Conservation (phyloP, 53 echinoderm and acorn worm species). For the Arbacia lixula region DNA sequence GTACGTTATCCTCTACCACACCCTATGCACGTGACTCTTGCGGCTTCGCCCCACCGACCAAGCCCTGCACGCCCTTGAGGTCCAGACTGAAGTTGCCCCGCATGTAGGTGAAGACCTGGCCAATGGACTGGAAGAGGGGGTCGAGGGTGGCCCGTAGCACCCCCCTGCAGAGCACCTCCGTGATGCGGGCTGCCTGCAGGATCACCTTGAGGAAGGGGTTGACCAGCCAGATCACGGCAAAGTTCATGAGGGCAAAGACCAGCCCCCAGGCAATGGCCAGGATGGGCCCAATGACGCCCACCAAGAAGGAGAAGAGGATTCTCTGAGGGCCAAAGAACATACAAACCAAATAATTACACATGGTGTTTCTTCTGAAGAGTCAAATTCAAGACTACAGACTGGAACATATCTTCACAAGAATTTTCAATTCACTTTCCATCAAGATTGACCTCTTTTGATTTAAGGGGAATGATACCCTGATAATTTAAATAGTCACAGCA, state of each 20-base stretch:
- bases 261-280: conserved; percentile 63
- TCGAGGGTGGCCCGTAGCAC: conserved; percentile 28
- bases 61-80: conserved; percentile 6
- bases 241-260: conserved; percentile 61
- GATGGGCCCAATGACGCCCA: conserved; percentile 48
- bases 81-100: conserved; percentile 25
- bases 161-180: conserved; percentile 13
- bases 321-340: too few species aligned
- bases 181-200: conserved; percentile 38
- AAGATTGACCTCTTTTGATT: too few species aligned
- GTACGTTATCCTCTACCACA: too few species aligned
- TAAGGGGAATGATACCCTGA: too few species aligned
- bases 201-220: conserved; percentile 60
- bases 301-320: conserved; percentile 56
- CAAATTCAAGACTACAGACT: too few species aligned
- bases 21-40: too few species aligned
- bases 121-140: conserved; percentile 58
- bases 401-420: too few species aligned
- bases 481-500: too few species aligned
- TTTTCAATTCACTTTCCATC: too few species aligned
- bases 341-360: too few species aligned
- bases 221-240: conserved; percentile 47
- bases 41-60: too few species aligned
- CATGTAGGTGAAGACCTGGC: conserved; percentile 37
- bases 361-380: too few species aligned